Percentiles rank a stretch among this genome's conserved stretches.
Evolutionary conservation across 2,113 vertebrate genomes (phyloP).

Genomic region (Bambusicola thoracicus): DNA sequence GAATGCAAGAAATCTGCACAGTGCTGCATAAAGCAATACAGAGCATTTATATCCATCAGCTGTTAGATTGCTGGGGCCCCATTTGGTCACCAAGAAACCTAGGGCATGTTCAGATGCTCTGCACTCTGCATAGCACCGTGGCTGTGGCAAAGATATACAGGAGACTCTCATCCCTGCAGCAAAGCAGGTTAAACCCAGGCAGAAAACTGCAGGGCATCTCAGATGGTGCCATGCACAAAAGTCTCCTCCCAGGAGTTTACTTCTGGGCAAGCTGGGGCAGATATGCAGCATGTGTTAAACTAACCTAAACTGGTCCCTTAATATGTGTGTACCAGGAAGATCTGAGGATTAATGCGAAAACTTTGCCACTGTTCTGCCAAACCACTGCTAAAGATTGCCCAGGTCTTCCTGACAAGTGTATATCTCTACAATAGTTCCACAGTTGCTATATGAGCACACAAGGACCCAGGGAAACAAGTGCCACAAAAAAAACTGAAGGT

Average conservation of each 20-base stretch:
- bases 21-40: background rate
- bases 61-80: background rate
- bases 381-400: background rate
- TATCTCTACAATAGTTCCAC: background rate
- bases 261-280: background rate
- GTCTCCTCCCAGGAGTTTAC: background rate
- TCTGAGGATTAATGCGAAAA: background rate
- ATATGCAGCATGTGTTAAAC: background rate
- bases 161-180: background rate
- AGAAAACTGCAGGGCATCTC: background rate
- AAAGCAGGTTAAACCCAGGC: background rate
- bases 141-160: background rate
- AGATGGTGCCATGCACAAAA: background rate
- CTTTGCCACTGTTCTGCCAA: background rate
- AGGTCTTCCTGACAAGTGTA: background rate
- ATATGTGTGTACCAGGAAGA: background rate
- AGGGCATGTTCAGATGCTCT: background rate
- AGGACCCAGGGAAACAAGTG: background rate
- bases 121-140: background rate
- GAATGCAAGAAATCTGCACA: background rate
- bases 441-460: background rate
- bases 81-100: background rate
- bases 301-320: background rate
- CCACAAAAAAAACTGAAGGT: background rate
- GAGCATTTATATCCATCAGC: background rate